phyloP scores from a whole-genome alignment of 1,140 invertebrate genomes.

The Aphaenogaster ashmeadi region DNA sequence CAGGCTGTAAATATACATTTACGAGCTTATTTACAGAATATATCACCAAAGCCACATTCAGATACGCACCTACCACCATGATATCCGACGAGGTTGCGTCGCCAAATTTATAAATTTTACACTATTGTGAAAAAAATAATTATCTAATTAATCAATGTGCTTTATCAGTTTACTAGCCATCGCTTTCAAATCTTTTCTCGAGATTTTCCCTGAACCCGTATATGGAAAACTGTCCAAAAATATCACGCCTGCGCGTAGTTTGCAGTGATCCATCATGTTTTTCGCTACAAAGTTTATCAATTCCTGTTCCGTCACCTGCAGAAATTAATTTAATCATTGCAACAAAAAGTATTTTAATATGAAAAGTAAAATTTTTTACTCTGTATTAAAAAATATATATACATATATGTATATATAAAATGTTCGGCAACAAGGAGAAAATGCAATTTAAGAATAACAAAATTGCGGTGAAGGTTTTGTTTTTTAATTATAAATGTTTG shows the following conservation, averaged over 20 bases:
- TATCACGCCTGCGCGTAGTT: constrained; percentile 85
- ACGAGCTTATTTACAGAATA: constrained; percentile 38
- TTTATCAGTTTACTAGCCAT: constrained; percentile 64
- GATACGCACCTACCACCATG: not conserved
- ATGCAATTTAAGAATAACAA: too few species aligned
- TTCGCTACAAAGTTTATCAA: constrained; percentile 67
- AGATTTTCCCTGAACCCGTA: constrained; percentile 86
- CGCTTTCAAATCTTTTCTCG: constrained; percentile 73
- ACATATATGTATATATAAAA: too few species aligned
- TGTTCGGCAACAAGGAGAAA: too few species aligned
- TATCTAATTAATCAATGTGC: not conserved
- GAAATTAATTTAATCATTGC: not conserved
- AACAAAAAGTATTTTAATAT: not conserved
- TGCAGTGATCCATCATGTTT: constrained; percentile 68
- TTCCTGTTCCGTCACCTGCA: constrained; percentile 76
- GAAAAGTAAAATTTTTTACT: not conserved
- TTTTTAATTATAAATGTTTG: too few species aligned
- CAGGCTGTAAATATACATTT: constrained; percentile 62
- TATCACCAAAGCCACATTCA: not conserved
- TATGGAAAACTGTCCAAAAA: constrained; percentile 87
- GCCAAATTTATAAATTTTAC: not conserved
- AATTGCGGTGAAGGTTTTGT: too few species aligned
- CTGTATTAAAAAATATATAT: not conserved
- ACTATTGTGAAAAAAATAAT: not conserved
- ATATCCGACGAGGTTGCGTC: too few species aligned